Conservation (phyloP, 2,797 vertebrate genomes). For the Synanceia verrucosa region DNA sequence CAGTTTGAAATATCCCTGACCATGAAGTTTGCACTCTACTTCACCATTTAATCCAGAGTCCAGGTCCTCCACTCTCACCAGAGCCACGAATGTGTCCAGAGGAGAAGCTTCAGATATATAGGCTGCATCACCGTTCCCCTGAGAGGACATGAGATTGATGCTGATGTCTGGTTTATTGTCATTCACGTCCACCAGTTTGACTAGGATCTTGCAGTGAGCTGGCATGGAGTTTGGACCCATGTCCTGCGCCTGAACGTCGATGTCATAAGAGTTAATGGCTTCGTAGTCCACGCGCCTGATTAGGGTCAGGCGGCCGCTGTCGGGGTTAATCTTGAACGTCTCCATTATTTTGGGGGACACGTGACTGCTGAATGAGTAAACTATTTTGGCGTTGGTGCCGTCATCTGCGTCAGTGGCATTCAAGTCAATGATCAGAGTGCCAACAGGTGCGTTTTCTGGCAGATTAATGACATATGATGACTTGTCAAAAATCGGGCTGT, state of each 20-base stretch:
- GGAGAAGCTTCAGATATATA: slow-evolving; percentile 92
- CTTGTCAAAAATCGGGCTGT: slow-evolving; percentile 92
- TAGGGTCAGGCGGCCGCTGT: slow-evolving; percentile 91
- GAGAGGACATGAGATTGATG: slow-evolving; percentile 91
- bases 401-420: slow-evolving; percentile 97
- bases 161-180: slow-evolving; percentile 97
- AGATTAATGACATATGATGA: slow-evolving; percentile 90
- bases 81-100: slow-evolving; percentile 91
- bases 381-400: slow-evolving; percentile 93
- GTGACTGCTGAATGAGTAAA: slow-evolving; percentile 95
- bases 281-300: slow-evolving; percentile 93
- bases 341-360: slow-evolving; percentile 93
- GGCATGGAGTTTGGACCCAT: slow-evolving; percentile 97
- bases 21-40: slow-evolving; percentile 90
- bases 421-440: slow-evolving; percentile 91
- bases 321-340: slow-evolving; percentile 93
- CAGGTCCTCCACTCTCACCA: slow-evolving; percentile 93
- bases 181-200: slow-evolving; percentile 94
- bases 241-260: slow-evolving; percentile 96
- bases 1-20: slow-evolving; percentile 94
- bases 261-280: slow-evolving; percentile 89
- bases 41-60: slow-evolving; percentile 94
- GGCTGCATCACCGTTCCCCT: slow-evolving; percentile 91
- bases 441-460: slow-evolving; percentile 88
- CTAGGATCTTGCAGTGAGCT: slow-evolving; percentile 95